Conservation (phyloP, 2,888 invertebrate genomes). For the Danaus chrysippus region DNA sequence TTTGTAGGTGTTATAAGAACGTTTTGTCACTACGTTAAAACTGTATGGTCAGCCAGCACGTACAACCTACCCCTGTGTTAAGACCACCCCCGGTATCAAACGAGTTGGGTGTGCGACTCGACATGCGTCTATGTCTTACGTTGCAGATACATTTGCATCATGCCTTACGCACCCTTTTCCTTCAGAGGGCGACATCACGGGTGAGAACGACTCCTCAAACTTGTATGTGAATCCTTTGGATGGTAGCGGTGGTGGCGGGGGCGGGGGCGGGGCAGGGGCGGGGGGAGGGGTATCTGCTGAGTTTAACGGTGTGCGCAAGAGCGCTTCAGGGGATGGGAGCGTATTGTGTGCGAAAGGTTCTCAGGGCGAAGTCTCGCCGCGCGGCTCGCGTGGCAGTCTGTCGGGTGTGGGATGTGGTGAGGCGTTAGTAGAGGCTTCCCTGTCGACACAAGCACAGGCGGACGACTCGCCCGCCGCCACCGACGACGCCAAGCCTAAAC, state of each 20-base stretch:
- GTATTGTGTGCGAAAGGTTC: slow-evolving; percentile 81
- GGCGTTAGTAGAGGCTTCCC: slow-evolving; percentile 31
- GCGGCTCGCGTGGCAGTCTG: slow-evolving; percentile 70
- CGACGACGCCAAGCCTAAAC: slow-evolving; percentile 83
- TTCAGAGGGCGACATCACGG: slow-evolving; percentile 88
- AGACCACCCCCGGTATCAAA: slow-evolving; percentile 40
- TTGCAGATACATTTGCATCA: slow-evolving; percentile 97
- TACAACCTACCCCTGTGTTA: slow-evolving; percentile 24
- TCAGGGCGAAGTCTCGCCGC: slow-evolving; percentile 75
- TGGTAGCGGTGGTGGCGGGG: slow-evolving; percentile 77
- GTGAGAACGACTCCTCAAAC: slow-evolving; percentile 87
- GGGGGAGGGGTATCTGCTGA: slow-evolving; percentile 50
- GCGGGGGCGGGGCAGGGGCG: slow-evolving; percentile 44
- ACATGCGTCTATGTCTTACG: slow-evolving; percentile 78
- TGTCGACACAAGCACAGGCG: slow-evolving; percentile 61
- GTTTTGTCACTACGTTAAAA: not conserved
- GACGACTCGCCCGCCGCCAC: slow-evolving; percentile 67
- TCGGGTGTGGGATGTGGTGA: slow-evolving; percentile 47
- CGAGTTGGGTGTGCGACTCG: slow-evolving; percentile 56
- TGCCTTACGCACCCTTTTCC: slow-evolving; percentile 97
- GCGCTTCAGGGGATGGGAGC: slow-evolving; percentile 87
- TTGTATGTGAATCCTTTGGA: slow-evolving; percentile 93
- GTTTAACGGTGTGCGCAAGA: slow-evolving; percentile 85
- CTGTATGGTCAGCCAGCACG: slow-evolving; percentile 12
- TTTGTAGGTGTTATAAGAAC: no score